These are phyloP conservation scores for Coptodon bakossiorum DNA, from an alignment of 2,113 vertebrate genomes.

Conservation along the genomic window DNA sequence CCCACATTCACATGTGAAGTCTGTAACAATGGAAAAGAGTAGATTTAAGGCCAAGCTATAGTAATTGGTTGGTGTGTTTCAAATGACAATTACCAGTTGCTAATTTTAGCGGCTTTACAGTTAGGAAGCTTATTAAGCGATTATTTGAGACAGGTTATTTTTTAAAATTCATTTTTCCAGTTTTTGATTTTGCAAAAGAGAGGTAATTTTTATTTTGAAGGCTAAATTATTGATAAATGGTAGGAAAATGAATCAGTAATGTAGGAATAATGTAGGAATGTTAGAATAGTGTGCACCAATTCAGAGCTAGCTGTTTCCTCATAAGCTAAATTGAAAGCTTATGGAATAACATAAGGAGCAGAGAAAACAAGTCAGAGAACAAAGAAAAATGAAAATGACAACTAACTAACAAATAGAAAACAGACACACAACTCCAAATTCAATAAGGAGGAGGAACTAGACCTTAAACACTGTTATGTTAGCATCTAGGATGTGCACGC, in stretches of 20 bases:
- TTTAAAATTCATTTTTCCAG: neutral
- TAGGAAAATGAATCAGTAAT: neutral
- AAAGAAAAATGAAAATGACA: neutral
- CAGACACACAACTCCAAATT: neutral
- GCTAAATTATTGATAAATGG: neutral
- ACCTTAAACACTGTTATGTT: neutral
- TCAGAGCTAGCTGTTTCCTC: neutral
- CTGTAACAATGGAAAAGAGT: neutral
- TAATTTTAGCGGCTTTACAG: neutral
- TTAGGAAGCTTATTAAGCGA: neutral
- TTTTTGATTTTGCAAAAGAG: neutral
- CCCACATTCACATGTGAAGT: neutral
- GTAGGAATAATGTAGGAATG: neutral
- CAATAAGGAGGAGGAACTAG: neutral
- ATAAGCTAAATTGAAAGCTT: neutral
- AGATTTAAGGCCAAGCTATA: neutral
- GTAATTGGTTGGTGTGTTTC: neutral
- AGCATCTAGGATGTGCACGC: accelerated
- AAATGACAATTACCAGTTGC: neutral
- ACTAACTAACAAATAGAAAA: neutral
- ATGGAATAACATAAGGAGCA: neutral
- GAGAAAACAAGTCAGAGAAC: neutral
- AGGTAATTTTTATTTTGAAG: neutral
- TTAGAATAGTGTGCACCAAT: neutral
- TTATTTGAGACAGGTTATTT: neutral